These are phyloP conservation scores for Eurois occulta DNA, from an alignment of 2,888 invertebrate species.

Conservation along the genomic window DNA sequence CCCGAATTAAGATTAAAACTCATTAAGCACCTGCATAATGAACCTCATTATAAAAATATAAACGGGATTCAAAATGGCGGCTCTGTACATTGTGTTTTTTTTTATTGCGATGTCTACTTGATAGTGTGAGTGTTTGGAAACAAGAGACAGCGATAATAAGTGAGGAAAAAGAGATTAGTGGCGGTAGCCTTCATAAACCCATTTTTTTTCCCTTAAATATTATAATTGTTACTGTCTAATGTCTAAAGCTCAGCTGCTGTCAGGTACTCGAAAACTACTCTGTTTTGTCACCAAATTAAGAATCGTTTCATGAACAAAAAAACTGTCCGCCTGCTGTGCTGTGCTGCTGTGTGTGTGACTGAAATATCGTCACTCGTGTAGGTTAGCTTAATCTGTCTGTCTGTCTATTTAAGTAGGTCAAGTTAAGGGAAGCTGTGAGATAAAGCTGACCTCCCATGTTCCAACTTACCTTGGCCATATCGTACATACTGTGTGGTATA, in stretches of 20 bases:
- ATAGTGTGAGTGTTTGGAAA: background rate
- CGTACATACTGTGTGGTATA: too few relatives aligned
- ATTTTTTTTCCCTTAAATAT: background rate
- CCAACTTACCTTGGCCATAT: background rate
- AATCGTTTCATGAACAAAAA: background rate
- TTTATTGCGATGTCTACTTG: background rate
- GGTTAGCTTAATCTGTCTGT: background rate
- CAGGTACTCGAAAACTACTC: background rate
- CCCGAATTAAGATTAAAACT: background rate
- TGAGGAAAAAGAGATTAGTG: background rate
- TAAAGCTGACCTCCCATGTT: background rate
- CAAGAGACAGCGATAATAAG: background rate
- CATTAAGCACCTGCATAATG: background rate
- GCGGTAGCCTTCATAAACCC: background rate
- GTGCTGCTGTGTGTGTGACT: too few relatives aligned
- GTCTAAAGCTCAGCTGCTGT: too few relatives aligned
- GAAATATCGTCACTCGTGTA: background rate
- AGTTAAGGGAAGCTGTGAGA: background rate
- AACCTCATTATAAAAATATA: too few relatives aligned
- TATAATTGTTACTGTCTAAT: background rate
- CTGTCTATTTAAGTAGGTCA: constrained; percentile 4
- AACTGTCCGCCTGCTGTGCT: background rate
- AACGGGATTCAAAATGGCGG: too few relatives aligned
- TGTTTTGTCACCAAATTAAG: too few relatives aligned
- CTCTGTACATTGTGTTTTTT: too few relatives aligned